Percentiles rank a stretch among this genome's conserved stretches.
These are phyloP conservation scores for Spermophilus dauricus DNA, from an alignment of 2,113 vertebrate genomes.

Conservation along the genomic window DNA sequence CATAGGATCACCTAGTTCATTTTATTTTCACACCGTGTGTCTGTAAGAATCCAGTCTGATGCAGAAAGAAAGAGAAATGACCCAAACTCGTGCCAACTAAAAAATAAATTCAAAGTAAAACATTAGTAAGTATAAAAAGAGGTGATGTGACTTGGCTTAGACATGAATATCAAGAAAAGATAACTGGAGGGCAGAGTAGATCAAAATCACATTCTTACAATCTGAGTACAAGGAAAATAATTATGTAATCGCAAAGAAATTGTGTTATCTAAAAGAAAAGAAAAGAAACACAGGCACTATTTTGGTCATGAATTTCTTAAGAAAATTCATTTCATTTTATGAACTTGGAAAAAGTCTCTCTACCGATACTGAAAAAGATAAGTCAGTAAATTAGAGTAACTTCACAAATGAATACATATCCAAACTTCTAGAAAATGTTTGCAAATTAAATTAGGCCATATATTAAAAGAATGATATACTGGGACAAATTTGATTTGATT, in stretches of 20 bases:
- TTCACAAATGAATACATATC: not conserved
- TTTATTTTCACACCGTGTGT: not conserved
- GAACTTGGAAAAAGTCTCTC: not conserved
- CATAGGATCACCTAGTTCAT: not conserved
- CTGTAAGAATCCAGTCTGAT: not conserved
- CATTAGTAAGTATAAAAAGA: not conserved
- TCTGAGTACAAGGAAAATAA: not conserved
- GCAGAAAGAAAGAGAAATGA: not conserved
- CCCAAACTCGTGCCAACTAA: not conserved
- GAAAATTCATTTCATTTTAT: not conserved
- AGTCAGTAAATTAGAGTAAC: not conserved
- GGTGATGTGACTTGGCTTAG: not conserved
- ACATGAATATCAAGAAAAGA: not conserved
- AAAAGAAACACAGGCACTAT: not conserved
- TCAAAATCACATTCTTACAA: not conserved
- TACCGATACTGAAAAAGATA: not conserved
- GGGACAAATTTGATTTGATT: not conserved
- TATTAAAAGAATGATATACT: not conserved
- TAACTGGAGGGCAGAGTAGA: not conserved
- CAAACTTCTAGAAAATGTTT: slow-evolving; percentile 45
- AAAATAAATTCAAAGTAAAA: not conserved
- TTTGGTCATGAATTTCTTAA: not conserved
- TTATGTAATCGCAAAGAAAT: not conserved
- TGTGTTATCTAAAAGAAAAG: not conserved
- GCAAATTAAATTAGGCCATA: not conserved